Conservation (phyloP, 2,797 vertebrate species). For the Cephalopachus bancanus region DNA sequence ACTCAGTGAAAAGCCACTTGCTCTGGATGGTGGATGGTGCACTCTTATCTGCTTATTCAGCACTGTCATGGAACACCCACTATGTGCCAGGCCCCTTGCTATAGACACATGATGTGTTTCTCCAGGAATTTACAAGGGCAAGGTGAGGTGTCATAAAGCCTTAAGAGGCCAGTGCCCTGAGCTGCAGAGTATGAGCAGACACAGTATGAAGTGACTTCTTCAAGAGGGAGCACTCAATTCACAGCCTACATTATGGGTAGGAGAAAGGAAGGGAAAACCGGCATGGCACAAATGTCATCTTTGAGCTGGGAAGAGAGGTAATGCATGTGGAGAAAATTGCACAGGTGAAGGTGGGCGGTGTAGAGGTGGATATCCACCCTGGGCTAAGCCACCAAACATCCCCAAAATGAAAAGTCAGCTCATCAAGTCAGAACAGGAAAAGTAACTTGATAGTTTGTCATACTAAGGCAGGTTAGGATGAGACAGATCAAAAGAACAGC, state of each 20-base stretch:
- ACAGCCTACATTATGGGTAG: background rate
- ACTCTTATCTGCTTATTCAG: background rate
- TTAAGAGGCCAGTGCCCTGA: fast-evolving
- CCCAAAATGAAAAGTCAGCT: background rate
- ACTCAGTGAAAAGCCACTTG: background rate
- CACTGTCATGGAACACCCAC: background rate
- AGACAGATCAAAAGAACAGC: background rate
- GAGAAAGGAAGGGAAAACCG: background rate
- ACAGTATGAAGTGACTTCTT: background rate
- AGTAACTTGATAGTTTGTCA: background rate
- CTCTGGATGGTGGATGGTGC: background rate
- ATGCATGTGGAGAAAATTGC: fast-evolving
- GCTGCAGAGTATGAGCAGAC: background rate
- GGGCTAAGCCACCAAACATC: background rate
- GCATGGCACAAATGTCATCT: background rate
- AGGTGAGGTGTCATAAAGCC: fast-evolving
- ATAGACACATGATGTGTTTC: fast-evolving
- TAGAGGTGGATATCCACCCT: background rate
- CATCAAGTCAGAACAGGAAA: background rate
- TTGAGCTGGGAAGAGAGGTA: background rate
- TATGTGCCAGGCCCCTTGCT: background rate
- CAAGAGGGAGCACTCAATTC: background rate
- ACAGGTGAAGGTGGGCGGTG: background rate
- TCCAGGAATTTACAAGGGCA: background rate
- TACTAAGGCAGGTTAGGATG: background rate